A percentile compares a stretch with the other conserved stretches of the same genome.
These are phyloP conservation scores for Mobula birostris DNA, from an alignment of 2,113 vertebrate species.

Conservation along the genomic window DNA sequence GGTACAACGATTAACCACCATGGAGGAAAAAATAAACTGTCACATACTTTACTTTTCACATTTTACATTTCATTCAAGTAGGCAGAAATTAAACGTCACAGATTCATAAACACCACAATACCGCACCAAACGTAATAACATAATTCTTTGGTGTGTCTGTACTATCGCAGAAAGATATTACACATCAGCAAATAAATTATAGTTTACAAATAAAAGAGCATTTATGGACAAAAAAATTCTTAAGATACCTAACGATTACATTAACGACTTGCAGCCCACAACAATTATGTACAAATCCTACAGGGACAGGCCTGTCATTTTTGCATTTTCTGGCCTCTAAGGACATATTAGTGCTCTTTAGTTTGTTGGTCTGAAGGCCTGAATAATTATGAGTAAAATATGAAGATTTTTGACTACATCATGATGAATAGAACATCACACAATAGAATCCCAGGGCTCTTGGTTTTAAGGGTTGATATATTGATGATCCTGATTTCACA, in stretches of 20 bases:
- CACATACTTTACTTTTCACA: conserved; percentile 60
- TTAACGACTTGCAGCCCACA: conserved; percentile 80
- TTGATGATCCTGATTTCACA: background rate
- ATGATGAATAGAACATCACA: conserved; percentile 18
- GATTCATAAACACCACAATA: conserved; percentile 69
- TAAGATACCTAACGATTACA: conserved; percentile 78
- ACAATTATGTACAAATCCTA: conserved; percentile 78
- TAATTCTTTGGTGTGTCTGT: conserved; percentile 97
- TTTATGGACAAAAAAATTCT: conserved; percentile 60
- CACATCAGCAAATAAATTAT: conserved; percentile 94
- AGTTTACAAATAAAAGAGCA: conserved; percentile 85
- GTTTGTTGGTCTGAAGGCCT: conserved; percentile 63
- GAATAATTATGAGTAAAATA: conserved; percentile 47
- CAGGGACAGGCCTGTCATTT: conserved; percentile 63
- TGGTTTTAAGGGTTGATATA: conserved; percentile 4
- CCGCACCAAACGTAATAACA: conserved; percentile 85
- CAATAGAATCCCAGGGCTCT: background rate
- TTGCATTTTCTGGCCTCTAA: conserved; percentile 77
- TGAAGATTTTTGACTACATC: conserved; percentile 10
- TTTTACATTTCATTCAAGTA: conserved; percentile 88
- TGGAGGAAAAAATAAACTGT: background rate
- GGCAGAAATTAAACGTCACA: conserved; percentile 65
- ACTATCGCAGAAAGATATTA: conserved; percentile 67
- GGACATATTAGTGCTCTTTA: conserved; percentile 84
- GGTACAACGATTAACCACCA: conserved; percentile 26